A percentile compares a stretch with the other conserved stretches of the same genome.
phyloP scores from a whole-genome alignment of 2,113 vertebrate genomes.

The Channa maculata region DNA sequence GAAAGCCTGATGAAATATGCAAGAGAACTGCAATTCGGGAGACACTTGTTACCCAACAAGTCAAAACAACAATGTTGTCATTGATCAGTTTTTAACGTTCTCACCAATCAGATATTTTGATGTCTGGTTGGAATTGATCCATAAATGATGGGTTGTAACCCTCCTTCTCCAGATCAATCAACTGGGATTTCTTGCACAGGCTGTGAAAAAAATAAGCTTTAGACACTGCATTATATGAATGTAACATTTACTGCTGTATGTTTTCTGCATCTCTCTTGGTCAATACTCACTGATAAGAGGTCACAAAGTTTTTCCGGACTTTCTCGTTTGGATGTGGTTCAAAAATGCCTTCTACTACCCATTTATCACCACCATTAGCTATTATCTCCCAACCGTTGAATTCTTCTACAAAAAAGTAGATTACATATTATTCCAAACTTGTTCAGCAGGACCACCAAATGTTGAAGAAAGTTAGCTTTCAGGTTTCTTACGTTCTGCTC shows the following conservation, averaged over 20 bases:
- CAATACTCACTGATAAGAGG: slow-evolving; percentile 76
- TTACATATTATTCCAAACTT: neutral
- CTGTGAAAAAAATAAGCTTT: slow-evolving; percentile 48
- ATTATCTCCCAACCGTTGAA: slow-evolving; percentile 69
- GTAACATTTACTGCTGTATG: neutral
- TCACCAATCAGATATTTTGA: slow-evolving; percentile 84
- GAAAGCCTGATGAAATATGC: too few species aligned
- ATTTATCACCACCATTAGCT: slow-evolving; percentile 74
- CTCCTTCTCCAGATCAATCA: slow-evolving; percentile 74
- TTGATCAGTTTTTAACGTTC: slow-evolving; percentile 6
- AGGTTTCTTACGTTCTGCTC: slow-evolving; percentile 70
- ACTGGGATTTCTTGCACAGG: slow-evolving; percentile 75
- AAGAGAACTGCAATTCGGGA: too few species aligned
- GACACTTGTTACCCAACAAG: neutral
- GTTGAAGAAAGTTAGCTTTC: neutral
- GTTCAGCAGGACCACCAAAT: too few species aligned
- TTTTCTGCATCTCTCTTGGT: neutral
- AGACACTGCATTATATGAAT: neutral
- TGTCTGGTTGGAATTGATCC: slow-evolving; percentile 77
- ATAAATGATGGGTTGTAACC: slow-evolving; percentile 78
- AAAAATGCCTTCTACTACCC: slow-evolving; percentile 51
- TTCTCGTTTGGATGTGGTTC: slow-evolving; percentile 60
- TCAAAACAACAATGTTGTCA: too few species aligned
- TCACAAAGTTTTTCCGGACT: slow-evolving; percentile 77
- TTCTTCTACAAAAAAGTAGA: slow-evolving; percentile 43